Evolutionary conservation across 2,888 invertebrate genomes (phyloP), one percentile per base, ranked within the genome.

Genomic region (Xestobium rufovillosum): DNA sequence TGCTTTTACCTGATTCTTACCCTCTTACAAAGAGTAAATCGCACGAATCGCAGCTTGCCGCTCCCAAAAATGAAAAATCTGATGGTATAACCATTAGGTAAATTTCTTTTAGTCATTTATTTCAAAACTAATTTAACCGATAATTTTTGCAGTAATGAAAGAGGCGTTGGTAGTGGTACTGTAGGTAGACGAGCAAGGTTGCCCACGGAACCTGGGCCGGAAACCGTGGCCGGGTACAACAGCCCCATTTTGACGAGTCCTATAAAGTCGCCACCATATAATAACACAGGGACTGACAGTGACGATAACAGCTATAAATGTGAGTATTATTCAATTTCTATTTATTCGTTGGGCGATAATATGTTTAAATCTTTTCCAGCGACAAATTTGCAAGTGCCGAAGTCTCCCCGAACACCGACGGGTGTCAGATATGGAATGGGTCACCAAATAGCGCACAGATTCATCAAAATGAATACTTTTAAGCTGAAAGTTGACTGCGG

Each of bases 401-500:
- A 76, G 57, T 80, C 80, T 35, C 65, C 65, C 3, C 56, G 62
- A 30, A 65, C 63, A 3, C 63, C 64, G 3, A 57, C 55, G 6
- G 36, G 52, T 0, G 59, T 85, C 33, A 72, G 75, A n/a, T 68
- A 83, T 29, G 76, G 76, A 31, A 91, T 91, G 89, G 86, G 84
- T 42, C 85, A 91, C 66, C 82, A 83, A 65, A 91, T 91, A 58
- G 80, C 85, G 49, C 92, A 92, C 69, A 80, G 91, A 40, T 92
- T 92, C 68, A 80, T 81, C 37, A 90, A 86, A 71, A n/a, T n/a
- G n/a, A n/a, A n/a, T n/a, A 84, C 81, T 17, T 83, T 89, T 68
- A 89, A 87, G 67, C 77, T 88, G 72, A 83, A 87, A 66, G 83
- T 88, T 35, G 85, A 84, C 1, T 94, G 94, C 67, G 87, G 89